Base-by-base conservation (phyloP, 2,888 invertebrate genomes). In the Papilio protenor region DNA sequence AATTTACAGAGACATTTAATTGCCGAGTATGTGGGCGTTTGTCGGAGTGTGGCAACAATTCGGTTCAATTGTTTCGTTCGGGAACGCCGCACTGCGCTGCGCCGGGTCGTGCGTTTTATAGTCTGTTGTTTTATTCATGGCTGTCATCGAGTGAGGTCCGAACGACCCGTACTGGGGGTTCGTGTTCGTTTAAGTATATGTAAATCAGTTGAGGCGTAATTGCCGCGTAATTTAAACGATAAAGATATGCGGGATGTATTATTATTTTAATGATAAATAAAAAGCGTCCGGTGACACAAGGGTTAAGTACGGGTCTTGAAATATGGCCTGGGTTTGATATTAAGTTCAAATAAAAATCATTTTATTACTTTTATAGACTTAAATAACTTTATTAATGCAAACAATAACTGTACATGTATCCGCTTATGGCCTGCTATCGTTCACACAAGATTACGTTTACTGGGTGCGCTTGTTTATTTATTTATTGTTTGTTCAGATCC, bases 401-500 rank as follows among this genome's bases (percentile, higher is more conserved):
- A 47, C 10, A 47, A 47, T 47, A 11, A 11, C 47, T 11, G 14
- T 4, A 33, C 33, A 33, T 33, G 33, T 33, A 33, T 33, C 33
- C 33, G 33, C 33, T 33, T 33, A 33, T 33, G 33, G 27, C n/a
- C n/a, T 27, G 2, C 27, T 12, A 47, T 47, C 12, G 47, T 47
- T 47, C 47, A 55, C 8, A 55, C 52, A 6, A 55, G 8, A 16
- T 18, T 18, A 18, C 18, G 0, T 18, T 16, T 55, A n/a, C 1
- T 18, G 6, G 16, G 1, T 6, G 5, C 52, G 6, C 52, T 55
- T 6, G 6, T n/a, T 75, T 27, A n/a, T 18, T 72, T 59, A 71
- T 80, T 71, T 79, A n/a, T 64, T 91, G n/a, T 55, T 55, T 55
- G n/a, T 95, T 45, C 92, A 98, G 95, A 90, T 98, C 40, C 98